Evolutionary conservation across 1,140 invertebrate species (phyloP), one percentile per base, ranked within the genome.

Genomic region (Streblospio benedicti): DNA sequence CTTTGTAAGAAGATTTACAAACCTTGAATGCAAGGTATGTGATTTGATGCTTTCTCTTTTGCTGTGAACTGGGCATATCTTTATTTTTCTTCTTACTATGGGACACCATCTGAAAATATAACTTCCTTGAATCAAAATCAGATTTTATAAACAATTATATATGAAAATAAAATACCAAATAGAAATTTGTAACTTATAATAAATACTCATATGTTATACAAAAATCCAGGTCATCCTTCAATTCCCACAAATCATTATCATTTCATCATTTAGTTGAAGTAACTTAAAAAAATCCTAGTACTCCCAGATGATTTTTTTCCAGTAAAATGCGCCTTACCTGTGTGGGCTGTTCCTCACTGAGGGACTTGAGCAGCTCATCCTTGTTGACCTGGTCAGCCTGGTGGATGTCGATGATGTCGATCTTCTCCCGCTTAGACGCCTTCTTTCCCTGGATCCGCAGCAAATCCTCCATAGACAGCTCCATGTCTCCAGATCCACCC

Each of bases 21-120:
- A n/a, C n/a, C n/a, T 89, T 90, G 75, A 90, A 88, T 6, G 93
- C 92, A 57, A 96, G 81, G 76, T 96, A 96, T 2, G 91, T 95
- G 65, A 97, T 97, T 80, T 97, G 93, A 82, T 97, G 92, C 77
- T 96, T 96, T 38, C 86, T 80, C 66, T 83, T 85, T 61, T 87
- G 86, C 66, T 86, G 85, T 16, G 80, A 80, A 2, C 85, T 84
- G 0, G 86, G 85, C 64, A 85, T 82, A 66, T 83, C 81, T 23
- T 74, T 72, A n/a, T n/a, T n/a, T 33, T 82, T 82, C 57, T 78
- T 81, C 60, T 83, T 81, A 59, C 78, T 68, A 27, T 71, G 64
- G 76, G 57, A 80, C 70, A 65, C 78, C 71, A 76, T 76, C 80
- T 77, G n/a, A n/a, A n/a, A n/a, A n/a, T n/a, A n/a, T n/a, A n/a